phyloP scores from a whole-genome alignment of 2,113 vertebrate genomes.

The Lichenostomus cassidix region DNA sequence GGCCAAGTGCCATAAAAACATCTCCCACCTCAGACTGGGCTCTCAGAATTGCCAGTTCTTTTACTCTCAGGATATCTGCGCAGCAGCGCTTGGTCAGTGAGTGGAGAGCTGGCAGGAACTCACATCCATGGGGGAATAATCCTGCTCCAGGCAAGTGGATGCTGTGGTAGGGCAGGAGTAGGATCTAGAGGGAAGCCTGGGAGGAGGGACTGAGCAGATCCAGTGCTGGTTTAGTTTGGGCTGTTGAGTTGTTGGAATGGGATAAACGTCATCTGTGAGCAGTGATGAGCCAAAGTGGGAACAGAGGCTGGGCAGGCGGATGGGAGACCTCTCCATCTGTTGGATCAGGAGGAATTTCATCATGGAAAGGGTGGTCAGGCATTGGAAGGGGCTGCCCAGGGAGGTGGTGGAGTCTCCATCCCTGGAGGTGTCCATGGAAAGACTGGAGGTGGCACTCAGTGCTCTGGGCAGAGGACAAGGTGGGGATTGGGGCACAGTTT shows the following conservation, averaged over 20 bases:
- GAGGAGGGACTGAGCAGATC: not conserved
- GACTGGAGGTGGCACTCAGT: rapidly evolving
- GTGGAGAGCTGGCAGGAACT: not conserved
- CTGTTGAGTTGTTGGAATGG: not conserved
- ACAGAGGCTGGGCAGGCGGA: rapidly evolving
- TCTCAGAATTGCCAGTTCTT: not conserved
- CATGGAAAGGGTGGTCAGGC: not conserved
- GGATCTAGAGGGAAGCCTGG: not conserved
- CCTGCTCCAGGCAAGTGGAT: not conserved
- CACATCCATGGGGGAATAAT: not conserved
- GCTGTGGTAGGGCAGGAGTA: not conserved
- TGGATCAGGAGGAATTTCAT: not conserved
- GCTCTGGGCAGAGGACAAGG: too few species aligned
- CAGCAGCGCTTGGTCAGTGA: rapidly evolving
- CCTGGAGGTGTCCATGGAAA: not conserved
- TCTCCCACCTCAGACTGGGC: not conserved
- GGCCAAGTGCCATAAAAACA: not conserved
- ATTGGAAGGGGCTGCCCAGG: not conserved
- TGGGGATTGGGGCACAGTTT: rapidly evolving
- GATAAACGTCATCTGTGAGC: rapidly evolving
- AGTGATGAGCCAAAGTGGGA: not conserved
- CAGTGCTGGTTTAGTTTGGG: not conserved
- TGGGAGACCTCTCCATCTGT: not conserved
- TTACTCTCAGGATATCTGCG: not conserved
- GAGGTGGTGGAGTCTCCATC: rapidly evolving